Evolutionary conservation across 2,113 vertebrate genomes (phyloP).

Genomic region (Hippocampus abdominalis): DNA sequence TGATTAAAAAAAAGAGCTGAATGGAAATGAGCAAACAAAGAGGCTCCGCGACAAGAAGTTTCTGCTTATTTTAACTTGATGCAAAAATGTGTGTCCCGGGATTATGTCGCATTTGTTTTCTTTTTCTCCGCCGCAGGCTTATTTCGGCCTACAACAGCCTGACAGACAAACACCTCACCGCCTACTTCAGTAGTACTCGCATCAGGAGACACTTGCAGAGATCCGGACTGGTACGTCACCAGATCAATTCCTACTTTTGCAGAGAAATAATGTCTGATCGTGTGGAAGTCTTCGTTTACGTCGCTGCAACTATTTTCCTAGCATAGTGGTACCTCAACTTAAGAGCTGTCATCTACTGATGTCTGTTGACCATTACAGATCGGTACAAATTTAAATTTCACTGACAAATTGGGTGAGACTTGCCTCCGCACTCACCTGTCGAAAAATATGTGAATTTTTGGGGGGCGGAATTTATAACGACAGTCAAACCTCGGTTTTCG

Average conservation of each 20-base stretch:
- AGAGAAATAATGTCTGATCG: not conserved
- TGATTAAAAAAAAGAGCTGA: slow-evolving; percentile 62
- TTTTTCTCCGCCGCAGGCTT: slow-evolving; percentile 65
- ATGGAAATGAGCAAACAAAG: slow-evolving; percentile 28
- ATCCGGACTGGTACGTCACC: slow-evolving; percentile 84
- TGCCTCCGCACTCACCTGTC: too few species aligned
- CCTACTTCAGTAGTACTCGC: slow-evolving; percentile 87
- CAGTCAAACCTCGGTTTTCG: too few species aligned
- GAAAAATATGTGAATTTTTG: too few species aligned
- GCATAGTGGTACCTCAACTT: too few species aligned
- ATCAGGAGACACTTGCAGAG: slow-evolving; percentile 84
- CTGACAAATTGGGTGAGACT: too few species aligned
- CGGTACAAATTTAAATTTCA: too few species aligned
- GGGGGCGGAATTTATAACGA: too few species aligned
- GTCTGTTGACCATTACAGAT: too few species aligned
- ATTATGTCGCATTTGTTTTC: not conserved
- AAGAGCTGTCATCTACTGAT: too few species aligned
- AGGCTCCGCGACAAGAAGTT: not conserved
- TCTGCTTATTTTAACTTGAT: not conserved
- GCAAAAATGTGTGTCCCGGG: slow-evolving; percentile 18
- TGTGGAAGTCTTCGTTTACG: not conserved
- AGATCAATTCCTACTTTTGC: not conserved
- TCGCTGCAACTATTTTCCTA: not conserved
- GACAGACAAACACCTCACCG: slow-evolving; percentile 86
- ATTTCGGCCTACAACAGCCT: slow-evolving; percentile 89